Conservation (phyloP, 2,888 invertebrate species). For the Agonopterix arenella region DNA sequence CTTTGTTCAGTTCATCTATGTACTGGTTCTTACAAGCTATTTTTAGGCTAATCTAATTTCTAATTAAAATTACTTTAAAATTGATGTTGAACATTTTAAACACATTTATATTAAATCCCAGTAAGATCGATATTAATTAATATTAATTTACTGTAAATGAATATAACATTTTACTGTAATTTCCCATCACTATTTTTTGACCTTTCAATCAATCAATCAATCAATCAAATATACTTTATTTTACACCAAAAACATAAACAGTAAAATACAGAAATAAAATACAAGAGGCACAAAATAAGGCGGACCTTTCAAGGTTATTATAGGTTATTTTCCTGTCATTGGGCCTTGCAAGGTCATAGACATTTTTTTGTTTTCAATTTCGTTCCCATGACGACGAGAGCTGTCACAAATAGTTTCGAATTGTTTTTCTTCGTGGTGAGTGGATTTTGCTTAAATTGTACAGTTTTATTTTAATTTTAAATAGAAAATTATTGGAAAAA, state of each 20-base stretch:
- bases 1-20: background rate
- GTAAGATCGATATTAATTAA: too few species aligned
- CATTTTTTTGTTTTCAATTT: conserved; percentile 7
- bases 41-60: background rate
- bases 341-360: conserved; percentile 6
- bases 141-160: background rate
- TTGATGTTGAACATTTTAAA: background rate
- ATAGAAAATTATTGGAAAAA: too few species aligned
- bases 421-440: too few species aligned
- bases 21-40: background rate
- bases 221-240: too few species aligned
- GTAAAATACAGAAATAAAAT: too few species aligned
- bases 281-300: too few species aligned
- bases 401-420: background rate
- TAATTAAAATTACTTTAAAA: background rate
- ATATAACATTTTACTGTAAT: background rate
- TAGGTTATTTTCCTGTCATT: conserved; percentile 2
- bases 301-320: conserved; percentile 1
- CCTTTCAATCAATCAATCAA: too few species aligned
- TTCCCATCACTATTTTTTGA: conserved; percentile 1
- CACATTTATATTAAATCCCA: background rate
- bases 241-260: too few species aligned
- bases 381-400: conserved; percentile 13
- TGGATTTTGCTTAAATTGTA: too few species aligned
- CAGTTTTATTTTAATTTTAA: too few species aligned